These are phyloP conservation scores for Hyles lineata DNA, from an alignment of 2,888 invertebrate genomes.

Conservation along the genomic window DNA sequence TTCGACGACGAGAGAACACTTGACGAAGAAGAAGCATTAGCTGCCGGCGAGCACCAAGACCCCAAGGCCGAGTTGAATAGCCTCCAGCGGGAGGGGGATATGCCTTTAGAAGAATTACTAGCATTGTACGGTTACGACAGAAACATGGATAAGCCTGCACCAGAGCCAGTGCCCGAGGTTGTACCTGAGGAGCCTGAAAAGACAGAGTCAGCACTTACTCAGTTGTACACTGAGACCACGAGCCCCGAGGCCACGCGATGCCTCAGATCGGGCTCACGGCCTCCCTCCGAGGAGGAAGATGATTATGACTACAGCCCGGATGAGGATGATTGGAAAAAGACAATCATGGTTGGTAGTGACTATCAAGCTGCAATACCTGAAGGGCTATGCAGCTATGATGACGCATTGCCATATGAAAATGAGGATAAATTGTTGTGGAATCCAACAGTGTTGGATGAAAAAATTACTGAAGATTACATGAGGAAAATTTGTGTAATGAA, in stretches of 20 bases:
- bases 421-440: slow-evolving; percentile 98
- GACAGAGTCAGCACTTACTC: slow-evolving; percentile 79
- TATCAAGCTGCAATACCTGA: slow-evolving; percentile 97
- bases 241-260: slow-evolving; percentile 77
- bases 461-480: slow-evolving; percentile 92
- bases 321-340: slow-evolving; percentile 96
- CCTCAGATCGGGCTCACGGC: slow-evolving; percentile 87
- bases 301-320: slow-evolving; percentile 93
- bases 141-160: slow-evolving; percentile 72
- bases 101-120: slow-evolving; percentile 96
- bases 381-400: slow-evolving; percentile 95
- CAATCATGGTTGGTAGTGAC: slow-evolving; percentile 97
- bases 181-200: slow-evolving; percentile 74
- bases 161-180: slow-evolving; percentile 65
- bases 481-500: slow-evolving; percentile 84
- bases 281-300: slow-evolving; percentile 92
- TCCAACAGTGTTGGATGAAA: slow-evolving; percentile 89
- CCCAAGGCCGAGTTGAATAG: slow-evolving; percentile 95
- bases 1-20: slow-evolving; percentile 98
- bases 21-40: slow-evolving; percentile 98
- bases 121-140: slow-evolving; percentile 93
- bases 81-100: slow-evolving; percentile 96
- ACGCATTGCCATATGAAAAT: slow-evolving; percentile 97
- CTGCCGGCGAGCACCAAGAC: slow-evolving; percentile 93
- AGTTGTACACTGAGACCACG: slow-evolving; percentile 71